These are phyloP conservation scores for Carlito syrichta DNA, from an alignment of 2,113 vertebrate species.

Conservation along the genomic window DNA sequence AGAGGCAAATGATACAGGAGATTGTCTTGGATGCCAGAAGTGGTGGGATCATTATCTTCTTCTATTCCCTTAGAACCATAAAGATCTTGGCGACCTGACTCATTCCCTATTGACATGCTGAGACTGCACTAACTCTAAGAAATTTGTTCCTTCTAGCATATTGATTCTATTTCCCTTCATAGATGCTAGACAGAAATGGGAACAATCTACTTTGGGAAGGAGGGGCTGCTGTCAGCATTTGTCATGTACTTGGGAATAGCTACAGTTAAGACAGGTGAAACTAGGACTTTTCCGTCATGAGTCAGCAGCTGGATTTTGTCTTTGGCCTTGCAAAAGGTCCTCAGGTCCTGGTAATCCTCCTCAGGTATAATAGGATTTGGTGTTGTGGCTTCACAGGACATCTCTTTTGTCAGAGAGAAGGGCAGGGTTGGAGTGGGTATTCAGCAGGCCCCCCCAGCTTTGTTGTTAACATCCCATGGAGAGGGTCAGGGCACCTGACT, in stretches of 20 bases:
- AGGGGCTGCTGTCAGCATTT: background rate
- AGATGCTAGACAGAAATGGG: conserved; percentile 43
- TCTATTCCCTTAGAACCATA: background rate
- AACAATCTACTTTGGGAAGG: background rate
- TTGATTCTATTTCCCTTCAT: conserved; percentile 31
- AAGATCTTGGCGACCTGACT: background rate
- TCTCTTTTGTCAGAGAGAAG: background rate
- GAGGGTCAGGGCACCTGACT: background rate
- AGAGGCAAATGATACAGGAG: background rate
- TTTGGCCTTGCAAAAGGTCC: background rate
- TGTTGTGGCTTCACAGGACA: background rate
- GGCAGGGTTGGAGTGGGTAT: background rate
- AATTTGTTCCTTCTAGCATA: background rate
- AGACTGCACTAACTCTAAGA: background rate
- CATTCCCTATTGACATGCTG: background rate
- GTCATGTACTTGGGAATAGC: background rate
- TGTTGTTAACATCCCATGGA: background rate
- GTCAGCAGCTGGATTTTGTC: background rate
- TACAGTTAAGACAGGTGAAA: background rate
- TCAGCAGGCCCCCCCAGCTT: background rate
- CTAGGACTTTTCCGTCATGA: background rate
- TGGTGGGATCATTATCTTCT: conserved; percentile 44
- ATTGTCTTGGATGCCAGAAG: background rate
- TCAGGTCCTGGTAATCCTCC: background rate
- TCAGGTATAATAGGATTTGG: background rate